These are phyloP conservation scores for Coecobrya sp. DNA, from an alignment of 2,888 invertebrate species.

Conservation along the genomic window DNA sequence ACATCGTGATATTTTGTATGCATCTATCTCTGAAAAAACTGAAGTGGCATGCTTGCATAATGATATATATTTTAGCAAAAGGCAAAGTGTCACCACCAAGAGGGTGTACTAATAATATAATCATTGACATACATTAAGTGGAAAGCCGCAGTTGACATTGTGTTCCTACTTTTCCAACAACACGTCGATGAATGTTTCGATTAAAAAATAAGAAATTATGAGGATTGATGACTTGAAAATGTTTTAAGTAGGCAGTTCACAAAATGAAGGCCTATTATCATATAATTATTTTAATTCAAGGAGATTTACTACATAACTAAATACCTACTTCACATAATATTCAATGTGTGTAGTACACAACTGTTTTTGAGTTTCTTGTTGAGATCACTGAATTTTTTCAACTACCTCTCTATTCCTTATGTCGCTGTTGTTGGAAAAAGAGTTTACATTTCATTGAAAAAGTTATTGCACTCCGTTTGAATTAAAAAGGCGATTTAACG, in stretches of 20 bases:
- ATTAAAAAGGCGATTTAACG: slow-evolving; percentile 12
- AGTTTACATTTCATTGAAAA: slow-evolving; percentile 30
- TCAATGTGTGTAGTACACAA: background rate
- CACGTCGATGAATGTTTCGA: slow-evolving; percentile 35
- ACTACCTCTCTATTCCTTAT: background rate
- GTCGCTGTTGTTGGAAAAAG: background rate
- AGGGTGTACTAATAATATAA: slow-evolving; percentile 3
- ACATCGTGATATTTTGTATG: background rate
- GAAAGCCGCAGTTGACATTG: slow-evolving; percentile 7
- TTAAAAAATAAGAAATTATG: slow-evolving; percentile 51
- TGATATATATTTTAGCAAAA: background rate
- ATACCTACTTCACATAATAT: background rate
- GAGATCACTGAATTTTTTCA: background rate
- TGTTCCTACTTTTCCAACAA: background rate
- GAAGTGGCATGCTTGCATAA: too few species aligned
- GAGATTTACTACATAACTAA: slow-evolving; percentile 13
- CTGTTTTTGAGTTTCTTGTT: background rate
- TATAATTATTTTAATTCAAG: slow-evolving; percentile 71
- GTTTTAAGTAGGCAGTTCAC: slow-evolving; percentile 63
- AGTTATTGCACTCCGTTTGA: slow-evolving; percentile 42
- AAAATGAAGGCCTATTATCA: slow-evolving; percentile 58
- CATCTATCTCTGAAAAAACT: too few species aligned
- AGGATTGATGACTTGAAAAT: slow-evolving; percentile 64
- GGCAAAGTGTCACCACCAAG: background rate
- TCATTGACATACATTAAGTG: slow-evolving; percentile 62